A percentile compares a stretch with the other conserved stretches of the same genome.
phyloP scores from a whole-genome alignment of 2,888 invertebrate genomes.

The Amphiduros pacificus region DNA sequence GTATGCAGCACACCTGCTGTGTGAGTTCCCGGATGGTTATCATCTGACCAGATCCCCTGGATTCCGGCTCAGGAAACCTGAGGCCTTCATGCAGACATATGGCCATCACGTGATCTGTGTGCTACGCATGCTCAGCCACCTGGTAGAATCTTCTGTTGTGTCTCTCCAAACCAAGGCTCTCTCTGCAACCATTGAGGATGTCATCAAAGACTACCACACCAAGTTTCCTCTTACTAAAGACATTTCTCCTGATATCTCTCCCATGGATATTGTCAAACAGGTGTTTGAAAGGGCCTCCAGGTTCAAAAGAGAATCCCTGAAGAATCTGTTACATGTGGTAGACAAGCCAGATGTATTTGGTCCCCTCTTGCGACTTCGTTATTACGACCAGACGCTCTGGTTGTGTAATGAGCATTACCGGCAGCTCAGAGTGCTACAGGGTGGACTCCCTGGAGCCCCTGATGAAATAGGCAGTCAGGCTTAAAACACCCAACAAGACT shows the following conservation, averaged over 20 bases:
- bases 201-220: slow-evolving; percentile 20
- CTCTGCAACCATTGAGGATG: slow-evolving; percentile 16
- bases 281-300: not conserved
- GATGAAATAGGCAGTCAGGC: no score
- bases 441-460: no score
- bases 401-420: slow-evolving; percentile 29
- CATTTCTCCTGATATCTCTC: not conserved
- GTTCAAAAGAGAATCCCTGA: slow-evolving; percentile 20
- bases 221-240: slow-evolving; percentile 23
- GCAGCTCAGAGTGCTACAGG: slow-evolving; percentile 18
- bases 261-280: slow-evolving; percentile 7
- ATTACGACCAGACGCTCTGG: slow-evolving; percentile 23
- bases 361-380: slow-evolving; percentile 19
- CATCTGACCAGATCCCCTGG: slow-evolving; percentile 30
- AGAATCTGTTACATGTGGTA: slow-evolving; percentile 15
- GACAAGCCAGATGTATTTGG: slow-evolving; percentile 27
- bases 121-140: slow-evolving; percentile 21
- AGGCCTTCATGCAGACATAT: slow-evolving; percentile 25
- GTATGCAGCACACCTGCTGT: slow-evolving; percentile 30
- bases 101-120: slow-evolving; percentile 27
- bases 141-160: slow-evolving; percentile 20
- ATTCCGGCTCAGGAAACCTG: slow-evolving; percentile 25
- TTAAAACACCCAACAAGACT: no score
- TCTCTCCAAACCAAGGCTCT: slow-evolving; percentile 19
- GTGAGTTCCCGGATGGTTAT: slow-evolving; percentile 34